These are phyloP conservation scores for Lordiphosa stackelbergi DNA, from an alignment of 1,140 invertebrate genomes.

Conservation along the genomic window DNA sequence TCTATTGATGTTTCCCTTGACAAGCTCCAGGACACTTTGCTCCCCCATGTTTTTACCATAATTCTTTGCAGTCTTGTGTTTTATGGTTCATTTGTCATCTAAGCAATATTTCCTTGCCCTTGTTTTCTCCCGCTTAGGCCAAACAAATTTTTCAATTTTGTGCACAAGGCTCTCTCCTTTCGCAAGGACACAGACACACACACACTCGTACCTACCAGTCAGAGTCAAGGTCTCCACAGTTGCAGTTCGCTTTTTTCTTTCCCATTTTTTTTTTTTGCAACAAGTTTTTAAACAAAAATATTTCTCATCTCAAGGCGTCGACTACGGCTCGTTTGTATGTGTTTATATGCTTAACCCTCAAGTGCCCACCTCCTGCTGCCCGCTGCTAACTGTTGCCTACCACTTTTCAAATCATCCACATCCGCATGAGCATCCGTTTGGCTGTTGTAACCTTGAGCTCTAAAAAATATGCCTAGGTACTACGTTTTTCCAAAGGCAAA, in stretches of 20 bases:
- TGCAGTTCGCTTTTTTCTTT: slow-evolving; percentile 28
- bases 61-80: not conserved
- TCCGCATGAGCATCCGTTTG: slow-evolving; percentile 63
- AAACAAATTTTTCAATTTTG: slow-evolving; percentile 52
- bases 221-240: slow-evolving; percentile 59
- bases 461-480: slow-evolving; percentile 61
- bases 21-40: too few species aligned
- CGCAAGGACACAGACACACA: slow-evolving; percentile 37
- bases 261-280: slow-evolving; percentile 41
- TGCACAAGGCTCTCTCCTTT: slow-evolving; percentile 14
- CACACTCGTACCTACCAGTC: slow-evolving; percentile 12
- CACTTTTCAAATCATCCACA: slow-evolving; percentile 72
- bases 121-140: not conserved
- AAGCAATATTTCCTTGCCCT: not conserved
- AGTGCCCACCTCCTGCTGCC: slow-evolving; percentile 5
- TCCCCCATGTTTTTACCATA: too few species aligned
- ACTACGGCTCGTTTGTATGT: slow-evolving; percentile 22
- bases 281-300: slow-evolving; percentile 52
- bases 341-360: slow-evolving; percentile 22
- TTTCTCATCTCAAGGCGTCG: slow-evolving; percentile 54
- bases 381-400: slow-evolving; percentile 55
- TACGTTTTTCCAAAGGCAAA: slow-evolving; percentile 49
- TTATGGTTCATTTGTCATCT: slow-evolving; percentile 7
- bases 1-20: too few species aligned
- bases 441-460: slow-evolving; percentile 51